phyloP scores from a whole-genome alignment of 92 coral and sea anemone genomes.

The Paragorgia papillata region DNA sequence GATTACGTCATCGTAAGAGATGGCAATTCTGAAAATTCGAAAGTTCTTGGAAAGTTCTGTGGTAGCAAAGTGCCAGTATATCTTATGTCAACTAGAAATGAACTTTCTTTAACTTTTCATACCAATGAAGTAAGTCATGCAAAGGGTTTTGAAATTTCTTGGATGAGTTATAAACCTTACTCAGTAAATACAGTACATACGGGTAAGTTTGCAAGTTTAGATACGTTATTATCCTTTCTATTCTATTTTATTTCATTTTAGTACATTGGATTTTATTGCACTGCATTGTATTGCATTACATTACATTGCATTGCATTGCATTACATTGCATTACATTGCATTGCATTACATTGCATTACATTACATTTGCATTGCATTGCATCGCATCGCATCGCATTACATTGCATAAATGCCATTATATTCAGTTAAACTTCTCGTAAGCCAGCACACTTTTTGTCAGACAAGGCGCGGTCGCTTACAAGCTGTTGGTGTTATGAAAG shows the following conservation, averaged over 20 bases:
- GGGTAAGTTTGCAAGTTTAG: background rate
- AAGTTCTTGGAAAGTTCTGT: slow-evolving; percentile 78
- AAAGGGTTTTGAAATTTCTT: slow-evolving; percentile 86
- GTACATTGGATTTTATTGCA: too few relatives aligned
- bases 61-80: slow-evolving; percentile 74
- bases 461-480: too few relatives aligned
- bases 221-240: too few relatives aligned
- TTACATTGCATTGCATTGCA: too few relatives aligned
- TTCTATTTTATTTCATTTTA: background rate
- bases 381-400: background rate
- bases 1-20: slow-evolving; percentile 83
- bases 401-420: too few relatives aligned
- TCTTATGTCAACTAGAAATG: slow-evolving; percentile 59
- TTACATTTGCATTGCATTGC: too few relatives aligned
- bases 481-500: too few relatives aligned
- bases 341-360: too few relatives aligned
- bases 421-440: too few relatives aligned
- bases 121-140: slow-evolving; percentile 54
- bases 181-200: background rate
- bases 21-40: slow-evolving; percentile 64
- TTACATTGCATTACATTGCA: too few relatives aligned
- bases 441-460: too few relatives aligned
- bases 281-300: too few relatives aligned
- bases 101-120: slow-evolving; percentile 68
- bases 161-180: slow-evolving; percentile 51